Conservation (phyloP, 2,113 vertebrate genomes). For the Xiphophorus hellerii region DNA sequence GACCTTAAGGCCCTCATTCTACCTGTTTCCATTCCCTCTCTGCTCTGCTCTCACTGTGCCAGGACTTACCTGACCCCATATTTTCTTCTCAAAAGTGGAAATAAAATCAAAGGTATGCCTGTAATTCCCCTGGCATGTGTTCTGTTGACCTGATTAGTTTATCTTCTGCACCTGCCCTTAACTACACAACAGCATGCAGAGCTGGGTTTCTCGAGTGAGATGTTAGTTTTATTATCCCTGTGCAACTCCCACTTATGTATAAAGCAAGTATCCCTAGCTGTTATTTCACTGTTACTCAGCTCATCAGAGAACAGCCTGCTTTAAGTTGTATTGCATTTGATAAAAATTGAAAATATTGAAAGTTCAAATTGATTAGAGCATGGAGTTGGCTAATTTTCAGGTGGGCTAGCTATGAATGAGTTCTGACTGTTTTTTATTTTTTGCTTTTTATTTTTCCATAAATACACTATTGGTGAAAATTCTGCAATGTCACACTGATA, state of each 20-base stretch:
- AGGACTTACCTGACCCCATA: conserved; percentile 20
- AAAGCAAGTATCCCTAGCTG: neutral
- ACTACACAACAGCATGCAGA: neutral
- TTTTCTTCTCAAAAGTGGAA: conserved; percentile 36
- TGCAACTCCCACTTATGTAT: neutral
- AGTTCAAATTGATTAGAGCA: too few relatives aligned
- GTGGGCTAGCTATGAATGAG: too few relatives aligned
- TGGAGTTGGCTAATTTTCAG: too few relatives aligned
- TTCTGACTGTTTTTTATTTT: too few relatives aligned
- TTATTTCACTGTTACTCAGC: neutral
- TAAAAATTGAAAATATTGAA: too few relatives aligned
- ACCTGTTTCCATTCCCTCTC: conserved; percentile 9
- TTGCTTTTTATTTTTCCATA: too few relatives aligned
- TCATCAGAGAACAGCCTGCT: neutral
- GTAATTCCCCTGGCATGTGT: neutral
- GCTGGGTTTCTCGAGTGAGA: neutral
- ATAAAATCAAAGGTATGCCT: conserved; percentile 1
- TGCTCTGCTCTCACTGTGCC: conserved; percentile 1
- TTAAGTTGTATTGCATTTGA: too few relatives aligned
- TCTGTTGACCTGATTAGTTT: neutral
- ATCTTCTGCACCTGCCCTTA: neutral
- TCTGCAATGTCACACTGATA: too few relatives aligned
- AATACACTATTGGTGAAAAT: too few relatives aligned
- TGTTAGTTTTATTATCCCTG: neutral
- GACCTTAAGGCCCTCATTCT: conserved; percentile 41